Conservation (phyloP, 2,113 vertebrate genomes). For the Ictalurus punctatus region DNA sequence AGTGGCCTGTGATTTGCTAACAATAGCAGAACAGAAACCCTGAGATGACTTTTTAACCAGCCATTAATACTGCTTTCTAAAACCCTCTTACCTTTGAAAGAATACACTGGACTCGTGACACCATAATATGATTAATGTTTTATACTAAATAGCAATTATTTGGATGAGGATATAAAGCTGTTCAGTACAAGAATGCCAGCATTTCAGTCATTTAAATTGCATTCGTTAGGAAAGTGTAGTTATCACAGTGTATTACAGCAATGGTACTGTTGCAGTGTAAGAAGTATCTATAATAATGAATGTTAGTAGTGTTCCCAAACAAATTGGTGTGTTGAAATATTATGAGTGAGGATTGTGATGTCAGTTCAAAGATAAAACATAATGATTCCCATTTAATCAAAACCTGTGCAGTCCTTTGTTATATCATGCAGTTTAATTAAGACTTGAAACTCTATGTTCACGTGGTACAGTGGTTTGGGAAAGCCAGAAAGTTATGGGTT, state of each 20-base stretch:
- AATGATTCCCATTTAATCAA: not conserved
- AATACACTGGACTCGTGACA: not conserved
- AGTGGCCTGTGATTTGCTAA: not conserved
- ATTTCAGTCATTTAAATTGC: not conserved
- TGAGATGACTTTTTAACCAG: not conserved
- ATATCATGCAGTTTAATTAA: not conserved
- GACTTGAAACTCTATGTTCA: constrained; percentile 65
- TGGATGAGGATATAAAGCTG: not conserved
- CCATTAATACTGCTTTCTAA: not conserved
- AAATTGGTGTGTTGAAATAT: not conserved
- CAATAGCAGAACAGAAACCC: not conserved
- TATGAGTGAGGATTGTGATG: not conserved
- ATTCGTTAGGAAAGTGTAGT: not conserved
- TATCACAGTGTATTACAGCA: not conserved
- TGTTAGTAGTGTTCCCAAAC: not conserved
- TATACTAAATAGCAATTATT: not conserved
- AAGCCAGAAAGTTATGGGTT: constrained; percentile 80
- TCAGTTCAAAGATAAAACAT: not conserved
- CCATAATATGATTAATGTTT: not conserved
- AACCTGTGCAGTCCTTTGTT: not conserved
- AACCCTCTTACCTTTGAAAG: not conserved
- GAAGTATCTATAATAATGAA: not conserved
- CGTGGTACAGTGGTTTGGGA: constrained; percentile 92
- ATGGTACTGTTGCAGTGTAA: not conserved
- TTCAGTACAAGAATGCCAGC: not conserved